Evolutionary conservation across 2,113 vertebrate genomes (phyloP).

Genomic region (Daubentonia madagascariensis): DNA sequence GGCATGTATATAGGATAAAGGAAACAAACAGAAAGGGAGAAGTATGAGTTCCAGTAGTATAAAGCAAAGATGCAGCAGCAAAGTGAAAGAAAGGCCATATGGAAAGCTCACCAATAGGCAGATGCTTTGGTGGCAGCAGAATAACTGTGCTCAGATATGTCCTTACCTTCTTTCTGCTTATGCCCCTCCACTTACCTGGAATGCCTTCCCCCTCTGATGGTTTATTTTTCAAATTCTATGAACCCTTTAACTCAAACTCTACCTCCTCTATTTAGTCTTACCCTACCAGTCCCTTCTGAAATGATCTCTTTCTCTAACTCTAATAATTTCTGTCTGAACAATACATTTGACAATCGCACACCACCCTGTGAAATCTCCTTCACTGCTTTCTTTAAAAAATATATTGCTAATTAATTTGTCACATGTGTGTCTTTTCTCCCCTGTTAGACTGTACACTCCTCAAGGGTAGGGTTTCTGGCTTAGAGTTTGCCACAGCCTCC

Average conservation of each 20-base stretch:
- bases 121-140: not conserved
- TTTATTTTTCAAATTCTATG: conserved; percentile 1
- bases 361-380: not conserved
- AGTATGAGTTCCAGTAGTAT: not conserved
- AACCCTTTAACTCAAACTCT: not conserved
- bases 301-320: conserved; percentile 31
- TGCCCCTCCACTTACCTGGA: not conserved
- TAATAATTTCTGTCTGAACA: not conserved
- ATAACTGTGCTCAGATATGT: not conserved
- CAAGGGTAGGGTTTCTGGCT: not conserved
- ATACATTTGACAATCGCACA: not conserved
- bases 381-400: not conserved
- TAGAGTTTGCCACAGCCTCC: not conserved
- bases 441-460: not conserved
- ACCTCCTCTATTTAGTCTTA: conserved; percentile 11
- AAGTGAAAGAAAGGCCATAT: not conserved
- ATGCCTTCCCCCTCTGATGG: not conserved
- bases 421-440: not conserved
- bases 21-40: not conserved
- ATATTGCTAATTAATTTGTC: not conserved
- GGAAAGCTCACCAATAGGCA: not conserved
- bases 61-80: not conserved
- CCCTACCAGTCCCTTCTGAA: not conserved
- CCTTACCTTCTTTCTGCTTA: not conserved
- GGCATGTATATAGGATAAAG: not conserved